phyloP scores from a whole-genome alignment of 2,113 vertebrate genomes.

The Todiramphus chloris region DNA sequence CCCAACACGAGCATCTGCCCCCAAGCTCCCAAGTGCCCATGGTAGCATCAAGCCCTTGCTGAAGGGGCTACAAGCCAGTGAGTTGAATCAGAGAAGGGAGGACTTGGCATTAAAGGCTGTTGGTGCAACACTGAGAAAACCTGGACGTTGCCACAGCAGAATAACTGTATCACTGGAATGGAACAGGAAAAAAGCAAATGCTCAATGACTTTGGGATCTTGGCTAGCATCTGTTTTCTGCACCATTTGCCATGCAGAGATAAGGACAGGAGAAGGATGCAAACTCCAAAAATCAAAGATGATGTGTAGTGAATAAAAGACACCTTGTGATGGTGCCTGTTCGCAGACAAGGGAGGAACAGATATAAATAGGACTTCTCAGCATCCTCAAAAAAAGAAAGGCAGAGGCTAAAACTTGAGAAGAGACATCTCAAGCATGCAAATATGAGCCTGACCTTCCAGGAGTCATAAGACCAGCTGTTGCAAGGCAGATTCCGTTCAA shows the following conservation, averaged over 20 bases:
- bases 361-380: neutral
- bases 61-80: neutral
- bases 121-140: neutral
- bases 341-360: fast-evolving
- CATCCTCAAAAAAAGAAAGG: neutral
- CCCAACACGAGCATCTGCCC: neutral
- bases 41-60: neutral
- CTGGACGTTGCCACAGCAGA: neutral
- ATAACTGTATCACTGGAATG: neutral
- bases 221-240: neutral
- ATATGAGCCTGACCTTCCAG: slow-evolving; percentile 15
- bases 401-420: neutral
- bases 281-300: neutral
- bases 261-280: neutral
- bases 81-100: neutral
- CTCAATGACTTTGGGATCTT: neutral
- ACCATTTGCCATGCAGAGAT: neutral
- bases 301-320: neutral
- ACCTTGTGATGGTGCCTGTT: neutral
- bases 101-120: neutral
- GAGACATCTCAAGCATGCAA: neutral
- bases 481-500: slow-evolving; percentile 26
- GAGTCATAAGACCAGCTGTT: neutral
- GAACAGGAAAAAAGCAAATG: neutral
- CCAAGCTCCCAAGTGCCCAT: neutral